Percentiles rank a stretch among this genome's conserved stretches.
phyloP scores from a whole-genome alignment of 1,140 invertebrate species.

The Drosophila malerkotliana region DNA sequence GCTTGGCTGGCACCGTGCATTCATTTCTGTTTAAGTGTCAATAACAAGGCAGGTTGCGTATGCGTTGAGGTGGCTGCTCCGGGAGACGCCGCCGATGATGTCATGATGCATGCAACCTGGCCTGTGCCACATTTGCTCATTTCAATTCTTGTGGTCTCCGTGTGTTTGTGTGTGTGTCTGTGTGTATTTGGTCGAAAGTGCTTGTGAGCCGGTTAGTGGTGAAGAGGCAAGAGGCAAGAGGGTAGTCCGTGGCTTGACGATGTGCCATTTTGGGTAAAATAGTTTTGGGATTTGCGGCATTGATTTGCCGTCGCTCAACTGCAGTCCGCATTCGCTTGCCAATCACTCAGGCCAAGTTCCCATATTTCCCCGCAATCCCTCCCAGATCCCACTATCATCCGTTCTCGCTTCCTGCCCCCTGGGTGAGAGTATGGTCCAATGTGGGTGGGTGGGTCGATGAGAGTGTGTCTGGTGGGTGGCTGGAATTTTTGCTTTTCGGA shows the following conservation, averaged over 20 bases:
- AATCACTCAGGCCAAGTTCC: slow-evolving; percentile 63
- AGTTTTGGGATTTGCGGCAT: slow-evolving; percentile 80
- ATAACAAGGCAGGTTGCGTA: slow-evolving; percentile 77
- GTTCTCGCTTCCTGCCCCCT: not conserved
- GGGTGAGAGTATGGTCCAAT: slow-evolving; percentile 7
- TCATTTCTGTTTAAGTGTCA: slow-evolving; percentile 77
- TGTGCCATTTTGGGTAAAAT: slow-evolving; percentile 66
- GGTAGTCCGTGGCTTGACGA: slow-evolving; percentile 7
- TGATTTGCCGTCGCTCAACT: slow-evolving; percentile 74
- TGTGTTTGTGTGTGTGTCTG: not conserved
- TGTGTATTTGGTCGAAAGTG: not conserved
- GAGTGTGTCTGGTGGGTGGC: not conserved
- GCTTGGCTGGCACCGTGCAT: slow-evolving; percentile 61
- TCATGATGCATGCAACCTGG: slow-evolving; percentile 40
- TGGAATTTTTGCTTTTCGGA: slow-evolving; percentile 43
- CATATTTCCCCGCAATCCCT: slow-evolving; percentile 2
- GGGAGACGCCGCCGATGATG: slow-evolving; percentile 34
- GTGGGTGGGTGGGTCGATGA: not conserved
- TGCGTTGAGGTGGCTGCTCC: slow-evolving; percentile 41
- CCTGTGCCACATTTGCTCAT: slow-evolving; percentile 64
- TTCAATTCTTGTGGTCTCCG: slow-evolving; percentile 67
- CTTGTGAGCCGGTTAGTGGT: not conserved
- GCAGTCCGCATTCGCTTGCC: slow-evolving; percentile 49
- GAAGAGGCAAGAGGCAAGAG: not conserved
- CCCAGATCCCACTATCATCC: not conserved